A percentile compares a stretch with the other conserved stretches of the same genome.
phyloP scores from a whole-genome alignment of 2,797 vertebrate species.

The Gymnoscopelus microlampas region DNA sequence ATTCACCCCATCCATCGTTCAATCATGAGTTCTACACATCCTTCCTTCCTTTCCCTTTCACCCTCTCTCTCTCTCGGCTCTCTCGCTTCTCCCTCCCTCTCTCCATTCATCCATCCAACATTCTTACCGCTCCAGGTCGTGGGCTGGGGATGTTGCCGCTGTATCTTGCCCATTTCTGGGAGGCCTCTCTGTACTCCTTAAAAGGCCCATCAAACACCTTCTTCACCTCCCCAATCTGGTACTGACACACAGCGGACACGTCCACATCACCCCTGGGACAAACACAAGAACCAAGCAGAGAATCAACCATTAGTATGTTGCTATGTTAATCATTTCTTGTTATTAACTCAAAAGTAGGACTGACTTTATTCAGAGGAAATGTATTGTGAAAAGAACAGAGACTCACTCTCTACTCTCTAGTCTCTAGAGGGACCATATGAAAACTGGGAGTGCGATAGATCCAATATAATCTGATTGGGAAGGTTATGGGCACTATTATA shows the following conservation, averaged over 20 bases:
- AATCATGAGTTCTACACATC: neutral
- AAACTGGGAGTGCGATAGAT: too few species aligned
- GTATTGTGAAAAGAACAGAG: too few species aligned
- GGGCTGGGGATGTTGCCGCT: slow-evolving; percentile 86
- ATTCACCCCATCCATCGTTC: neutral
- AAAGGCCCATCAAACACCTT: slow-evolving; percentile 92
- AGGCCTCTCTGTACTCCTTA: slow-evolving; percentile 91
- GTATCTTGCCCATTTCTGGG: slow-evolving; percentile 91
- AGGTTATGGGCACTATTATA: too few species aligned
- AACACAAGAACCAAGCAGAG: slow-evolving; percentile 21
- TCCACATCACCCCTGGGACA: slow-evolving; percentile 91
- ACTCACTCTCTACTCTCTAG: too few species aligned
- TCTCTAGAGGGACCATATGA: too few species aligned
- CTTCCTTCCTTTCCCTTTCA: neutral
- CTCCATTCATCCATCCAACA: neutral
- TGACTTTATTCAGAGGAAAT: too few species aligned
- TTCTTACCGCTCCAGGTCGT: slow-evolving; percentile 92
- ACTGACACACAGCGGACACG: slow-evolving; percentile 92
- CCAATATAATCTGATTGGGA: too few species aligned
- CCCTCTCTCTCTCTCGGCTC: neutral
- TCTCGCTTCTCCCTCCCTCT: neutral
- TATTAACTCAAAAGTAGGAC: too few species aligned
- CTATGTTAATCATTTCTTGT: too few species aligned
- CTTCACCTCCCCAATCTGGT: slow-evolving; percentile 89
- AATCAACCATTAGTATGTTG: slow-evolving; percentile 39